A percentile compares a stretch with the other conserved stretches of the same genome.
These are phyloP conservation scores for Paelopatides confundens DNA, from an alignment of 53 echinoderm and acorn worm genomes.

Conservation along the genomic window DNA sequence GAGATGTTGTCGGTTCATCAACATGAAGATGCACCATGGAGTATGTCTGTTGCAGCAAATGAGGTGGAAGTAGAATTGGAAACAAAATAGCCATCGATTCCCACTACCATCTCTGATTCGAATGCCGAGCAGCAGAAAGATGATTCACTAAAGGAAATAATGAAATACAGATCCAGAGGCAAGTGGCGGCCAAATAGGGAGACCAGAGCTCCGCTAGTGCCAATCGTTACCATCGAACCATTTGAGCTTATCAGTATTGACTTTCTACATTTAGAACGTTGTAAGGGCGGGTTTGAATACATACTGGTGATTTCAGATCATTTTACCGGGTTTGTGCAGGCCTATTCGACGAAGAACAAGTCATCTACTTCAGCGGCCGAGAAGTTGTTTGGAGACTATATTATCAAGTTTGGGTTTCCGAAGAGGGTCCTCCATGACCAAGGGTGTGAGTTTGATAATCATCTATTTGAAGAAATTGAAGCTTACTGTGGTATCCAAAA, in stretches of 20 bases:
- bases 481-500: neutral
- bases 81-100: neutral
- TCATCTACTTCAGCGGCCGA: conserved; percentile 66
- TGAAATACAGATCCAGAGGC: neutral
- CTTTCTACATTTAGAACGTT: conserved; percentile 35
- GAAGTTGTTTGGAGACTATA: conserved; percentile 63
- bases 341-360: too few relatives aligned
- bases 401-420: conserved; percentile 57
- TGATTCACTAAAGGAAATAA: too few relatives aligned
- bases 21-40: neutral
- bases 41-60: neutral
- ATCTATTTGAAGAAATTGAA: conserved; percentile 48
- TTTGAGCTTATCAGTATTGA: conserved; percentile 23
- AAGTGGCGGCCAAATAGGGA: neutral
- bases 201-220: conserved; percentile 8
- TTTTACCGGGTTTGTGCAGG: conserved; percentile 47
- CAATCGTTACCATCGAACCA: neutral
- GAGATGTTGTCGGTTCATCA: neutral
- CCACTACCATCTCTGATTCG: too few relatives aligned
- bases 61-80: neutral
- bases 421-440: conserved; percentile 71
- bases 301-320: conserved; percentile 21
- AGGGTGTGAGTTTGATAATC: conserved; percentile 72
- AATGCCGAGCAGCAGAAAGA: too few relatives aligned
- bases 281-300: conserved; percentile 42